Evolutionary conservation across 2,888 invertebrate species (phyloP), one percentile per base, ranked within the genome.

Genomic region (Leptinotarsa juncta): DNA sequence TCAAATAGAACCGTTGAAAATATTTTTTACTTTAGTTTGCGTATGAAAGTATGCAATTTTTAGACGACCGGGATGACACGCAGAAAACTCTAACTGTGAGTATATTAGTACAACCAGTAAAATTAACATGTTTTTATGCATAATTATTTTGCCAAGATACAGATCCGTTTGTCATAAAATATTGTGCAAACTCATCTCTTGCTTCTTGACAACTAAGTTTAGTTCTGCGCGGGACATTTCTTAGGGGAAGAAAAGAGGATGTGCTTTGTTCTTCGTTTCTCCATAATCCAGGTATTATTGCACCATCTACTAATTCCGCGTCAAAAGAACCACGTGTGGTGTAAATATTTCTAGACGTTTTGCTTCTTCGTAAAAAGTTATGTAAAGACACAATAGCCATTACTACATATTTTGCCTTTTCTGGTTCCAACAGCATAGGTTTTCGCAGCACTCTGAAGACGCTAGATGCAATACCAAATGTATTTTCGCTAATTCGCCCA

Each of bases 281-380:
- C 62, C 70, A 70, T 49, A 26, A 18, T 49, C 62, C 70, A 65
- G 49, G 62, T 70, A 65, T 70, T 1, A 69, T 50, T 50, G 48
- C 49, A 20, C 71, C 68, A 65, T 71, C 65, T 42, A 67, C 10
- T 71, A 50, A 50, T 70, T 72, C 67, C 48, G 70, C 62, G 65
- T 75, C 72, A 66, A 75, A 69, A 62, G 72, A 65, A 57, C 70
- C 69, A 66, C 23, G 51, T 57, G 75, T 72, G 26, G 72, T 72
- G 49, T 76, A 76, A 53, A 65, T 55, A 51, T 75, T 53, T 71
- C 55, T 50, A n/a, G 73, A 74, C 26, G 67, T 70, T 65, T 72
- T 67, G 65, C 71, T 77, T 77, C 57, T 77, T 49, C 74, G 70
- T 71, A 77, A 77, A 77, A 75, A 77, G 66, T 75, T 78, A 65